Evolutionary conservation across 2,797 vertebrate species (phyloP).

Genomic region (Hephaestus fuliginosus): DNA sequence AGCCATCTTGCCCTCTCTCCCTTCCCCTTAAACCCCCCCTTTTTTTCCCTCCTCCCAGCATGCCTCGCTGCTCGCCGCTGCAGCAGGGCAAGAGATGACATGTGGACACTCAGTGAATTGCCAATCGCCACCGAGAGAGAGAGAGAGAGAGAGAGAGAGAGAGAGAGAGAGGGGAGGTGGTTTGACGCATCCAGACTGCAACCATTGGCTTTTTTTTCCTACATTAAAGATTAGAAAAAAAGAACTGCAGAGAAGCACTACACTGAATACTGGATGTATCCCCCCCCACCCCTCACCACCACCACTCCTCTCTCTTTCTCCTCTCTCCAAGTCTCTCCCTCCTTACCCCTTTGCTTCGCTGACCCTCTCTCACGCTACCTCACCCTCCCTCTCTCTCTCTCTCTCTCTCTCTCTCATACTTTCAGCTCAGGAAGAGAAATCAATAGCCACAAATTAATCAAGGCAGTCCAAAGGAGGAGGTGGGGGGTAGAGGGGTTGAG

Average conservation of each 20-base stretch:
- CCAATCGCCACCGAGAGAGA: constrained; percentile 71
- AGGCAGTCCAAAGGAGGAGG: constrained; percentile 76
- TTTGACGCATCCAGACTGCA: constrained; percentile 87
- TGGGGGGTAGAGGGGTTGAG: constrained; percentile 9
- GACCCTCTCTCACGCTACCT: constrained; percentile 59
- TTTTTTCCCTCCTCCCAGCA: constrained; percentile 60
- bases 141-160: constrained; percentile 33
- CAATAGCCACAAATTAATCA: constrained; percentile 95
- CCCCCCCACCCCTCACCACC: constrained; percentile 36
- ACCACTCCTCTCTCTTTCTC: constrained; percentile 5
- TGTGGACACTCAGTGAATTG: constrained; percentile 84
- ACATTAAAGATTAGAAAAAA: constrained; percentile 87
- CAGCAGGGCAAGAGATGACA: constrained; percentile 81
- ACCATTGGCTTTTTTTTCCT: constrained; percentile 85
- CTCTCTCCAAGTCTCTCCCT: constrained; percentile 39
- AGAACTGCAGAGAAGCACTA: constrained; percentile 94
- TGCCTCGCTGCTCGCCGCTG: constrained; percentile 69
- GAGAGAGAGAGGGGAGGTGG: constrained; percentile 57
- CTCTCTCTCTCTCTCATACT: constrained; percentile 59
- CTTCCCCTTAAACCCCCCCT: background rate
- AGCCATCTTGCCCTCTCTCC: constrained; percentile 39
- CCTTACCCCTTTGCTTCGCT: constrained; percentile 50
- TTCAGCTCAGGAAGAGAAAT: constrained; percentile 87
- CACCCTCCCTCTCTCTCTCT: constrained; percentile 32
- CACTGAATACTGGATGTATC: constrained; percentile 93